Base-by-base conservation (phyloP, 2,113 vertebrate genomes). In the Lates calcarifer region DNA sequence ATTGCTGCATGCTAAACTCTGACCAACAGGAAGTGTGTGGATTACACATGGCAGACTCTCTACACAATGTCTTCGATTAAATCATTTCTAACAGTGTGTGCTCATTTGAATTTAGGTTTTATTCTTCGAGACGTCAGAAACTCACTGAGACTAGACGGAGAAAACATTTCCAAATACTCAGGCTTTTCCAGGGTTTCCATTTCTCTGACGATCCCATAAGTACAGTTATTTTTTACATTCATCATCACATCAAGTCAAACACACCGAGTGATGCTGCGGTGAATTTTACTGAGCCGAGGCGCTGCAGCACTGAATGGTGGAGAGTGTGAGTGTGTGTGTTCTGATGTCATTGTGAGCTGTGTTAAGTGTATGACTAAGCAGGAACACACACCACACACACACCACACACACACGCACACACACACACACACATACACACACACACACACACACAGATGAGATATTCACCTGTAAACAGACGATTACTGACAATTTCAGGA, bases 401-500 rank as follows among this genome's bases (percentile, higher is more conserved):
- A 72, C 10, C 55, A 58, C 51, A 60, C 39, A 43, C 33, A 33
- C 43, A 71, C 67, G 64, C 37, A 37, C 28, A 53, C 24, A 51
- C 56, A 63, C 67, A 72, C 37, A 37, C 22, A 53, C 35, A 37
- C 17, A 51, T 31, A 57, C 51, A 56, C 28, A 60, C 29, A 68
- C 51, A 49, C 28, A 67, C 28, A 55, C 20, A 57, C 49, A 67
- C n/a, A 49, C 28, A 57, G 35, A 37, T 0, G 6, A 65, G 17
- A 60, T 6, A 24, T 17, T 29, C 35, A 57, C 28, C 56, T 37
- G 63, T 64, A 65, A 58, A 73, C 51, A 45, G 28, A 28, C 43
- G 64, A 76, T 82, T 70, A 63, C 72, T 29, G 58, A 31, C 74
- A 47, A 41, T 67, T 66, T 77, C 33, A 41, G 29, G 20, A 66